These are phyloP conservation scores for Arctocebus calabarensis DNA, from an alignment of 2,797 vertebrate species.

Conservation along the genomic window DNA sequence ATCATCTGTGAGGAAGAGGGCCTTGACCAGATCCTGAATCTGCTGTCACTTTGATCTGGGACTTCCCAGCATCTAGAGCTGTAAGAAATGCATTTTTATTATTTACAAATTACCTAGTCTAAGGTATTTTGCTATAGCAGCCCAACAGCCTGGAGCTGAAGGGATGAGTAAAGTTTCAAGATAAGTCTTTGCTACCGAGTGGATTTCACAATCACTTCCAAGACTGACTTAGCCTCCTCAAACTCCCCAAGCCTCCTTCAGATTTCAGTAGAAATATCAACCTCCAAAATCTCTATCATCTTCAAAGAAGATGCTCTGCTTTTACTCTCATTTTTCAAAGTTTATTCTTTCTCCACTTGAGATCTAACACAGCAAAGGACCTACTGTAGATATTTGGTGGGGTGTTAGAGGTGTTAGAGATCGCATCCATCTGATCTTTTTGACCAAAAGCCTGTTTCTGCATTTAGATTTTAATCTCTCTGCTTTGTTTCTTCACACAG, in stretches of 20 bases:
- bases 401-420: background rate
- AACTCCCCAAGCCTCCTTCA: background rate
- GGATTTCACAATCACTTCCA: background rate
- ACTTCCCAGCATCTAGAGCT: background rate
- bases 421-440: background rate
- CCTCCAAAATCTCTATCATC: background rate
- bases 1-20: background rate
- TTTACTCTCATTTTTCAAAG: background rate
- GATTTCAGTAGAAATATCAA: background rate
- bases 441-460: background rate
- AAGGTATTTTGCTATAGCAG: background rate
- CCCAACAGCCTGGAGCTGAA: background rate
- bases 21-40: background rate
- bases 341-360: slow-evolving; percentile 1
- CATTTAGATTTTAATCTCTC: background rate
- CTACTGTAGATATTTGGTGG: background rate
- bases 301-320: background rate
- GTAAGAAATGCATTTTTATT: background rate
- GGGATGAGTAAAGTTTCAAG: background rate
- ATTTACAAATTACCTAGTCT: background rate
- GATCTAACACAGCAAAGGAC: background rate
- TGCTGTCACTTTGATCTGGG: background rate
- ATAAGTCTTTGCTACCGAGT: background rate
- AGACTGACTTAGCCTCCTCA: background rate
- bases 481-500: background rate